Evolutionary conservation across 2,888 invertebrate genomes (phyloP).

Genomic region (Dolichopus griseipennis): DNA sequence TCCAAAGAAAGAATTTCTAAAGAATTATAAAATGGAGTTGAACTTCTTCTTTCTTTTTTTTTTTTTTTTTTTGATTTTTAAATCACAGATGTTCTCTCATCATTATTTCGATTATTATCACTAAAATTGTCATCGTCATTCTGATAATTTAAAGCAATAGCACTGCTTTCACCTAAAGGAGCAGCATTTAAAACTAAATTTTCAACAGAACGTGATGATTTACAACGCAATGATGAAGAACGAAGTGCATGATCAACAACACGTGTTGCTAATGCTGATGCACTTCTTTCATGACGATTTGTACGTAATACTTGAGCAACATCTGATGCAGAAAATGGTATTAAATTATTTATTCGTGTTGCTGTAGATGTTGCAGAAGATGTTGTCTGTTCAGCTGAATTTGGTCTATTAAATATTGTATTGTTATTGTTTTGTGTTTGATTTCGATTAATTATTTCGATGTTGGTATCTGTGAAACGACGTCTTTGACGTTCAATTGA

Average conservation of each 20-base stretch:
- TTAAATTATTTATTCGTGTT: constrained; percentile 9
- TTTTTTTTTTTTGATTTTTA: constrained; percentile 22
- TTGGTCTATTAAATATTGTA: constrained; percentile 11
- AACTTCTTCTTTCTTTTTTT: no score
- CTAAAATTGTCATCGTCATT: constrained; percentile 19
- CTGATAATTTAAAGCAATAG: constrained; percentile 25
- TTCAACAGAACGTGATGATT: constrained; percentile 35
- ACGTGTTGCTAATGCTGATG: constrained; percentile 22
- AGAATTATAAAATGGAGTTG: no score
- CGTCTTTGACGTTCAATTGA: constrained; percentile 31
- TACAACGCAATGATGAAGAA: constrained; percentile 19
- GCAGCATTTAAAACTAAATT: constrained; percentile 38
- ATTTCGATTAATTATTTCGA: constrained; percentile 15
- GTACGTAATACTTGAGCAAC: constrained; percentile 38
- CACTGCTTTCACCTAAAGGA: constrained; percentile 35
- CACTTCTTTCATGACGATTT: constrained; percentile 23
- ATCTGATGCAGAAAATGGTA: constrained; percentile 34
- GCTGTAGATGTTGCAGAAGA: constrained; percentile 18
- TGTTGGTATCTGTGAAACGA: constrained; percentile 15
- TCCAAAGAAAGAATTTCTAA: no score
- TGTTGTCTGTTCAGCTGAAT: constrained; percentile 19
- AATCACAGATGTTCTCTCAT: constrained; percentile 39
- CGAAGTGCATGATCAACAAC: constrained; percentile 22
- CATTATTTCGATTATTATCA: constrained; percentile 22
- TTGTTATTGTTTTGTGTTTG: constrained; percentile 12